Evolutionary conservation across 2,888 invertebrate species (phyloP).

Genomic region (Barypeithes pellucidus): DNA sequence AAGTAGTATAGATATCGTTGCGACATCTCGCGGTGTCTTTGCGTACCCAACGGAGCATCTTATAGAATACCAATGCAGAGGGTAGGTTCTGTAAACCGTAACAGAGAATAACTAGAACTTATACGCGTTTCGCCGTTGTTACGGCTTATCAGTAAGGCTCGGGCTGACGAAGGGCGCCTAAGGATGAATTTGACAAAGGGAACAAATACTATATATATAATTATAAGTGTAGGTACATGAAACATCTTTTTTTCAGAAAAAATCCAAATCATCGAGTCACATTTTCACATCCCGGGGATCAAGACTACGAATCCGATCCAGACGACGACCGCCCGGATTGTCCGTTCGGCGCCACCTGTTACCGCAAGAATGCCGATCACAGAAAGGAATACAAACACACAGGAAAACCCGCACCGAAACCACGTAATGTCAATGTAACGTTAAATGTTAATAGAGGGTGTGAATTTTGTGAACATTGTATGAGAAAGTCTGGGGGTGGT

Average conservation of each 20-base stretch:
- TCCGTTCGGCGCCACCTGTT: slow-evolving; percentile 75
- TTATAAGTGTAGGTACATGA: too few relatives aligned
- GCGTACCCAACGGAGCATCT: too few relatives aligned
- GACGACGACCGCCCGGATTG: slow-evolving; percentile 72
- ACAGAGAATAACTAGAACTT: too few relatives aligned
- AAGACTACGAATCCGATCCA: slow-evolving; percentile 73
- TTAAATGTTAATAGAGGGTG: slow-evolving; percentile 50
- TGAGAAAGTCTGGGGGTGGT: slow-evolving; percentile 36
- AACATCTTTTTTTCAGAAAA: slow-evolving; percentile 70
- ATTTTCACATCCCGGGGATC: slow-evolving; percentile 79
- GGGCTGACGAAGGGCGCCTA: too few relatives aligned
- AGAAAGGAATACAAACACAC: slow-evolving; percentile 73
- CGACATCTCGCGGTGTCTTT: too few relatives aligned
- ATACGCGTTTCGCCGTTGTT: too few relatives aligned
- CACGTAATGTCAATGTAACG: slow-evolving; percentile 53
- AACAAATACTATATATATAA: too few relatives aligned
- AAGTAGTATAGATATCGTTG: too few relatives aligned
- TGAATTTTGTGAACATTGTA: slow-evolving; percentile 57
- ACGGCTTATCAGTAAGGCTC: too few relatives aligned
- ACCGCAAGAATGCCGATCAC: slow-evolving; percentile 75
- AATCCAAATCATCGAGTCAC: slow-evolving; percentile 75
- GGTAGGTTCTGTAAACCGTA: too few relatives aligned
- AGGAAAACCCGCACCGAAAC: slow-evolving; percentile 56
- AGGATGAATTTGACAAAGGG: too few relatives aligned
- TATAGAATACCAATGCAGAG: too few relatives aligned